Base-by-base conservation (phyloP, 2,113 vertebrate species). In the Chrysemys picta region DNA sequence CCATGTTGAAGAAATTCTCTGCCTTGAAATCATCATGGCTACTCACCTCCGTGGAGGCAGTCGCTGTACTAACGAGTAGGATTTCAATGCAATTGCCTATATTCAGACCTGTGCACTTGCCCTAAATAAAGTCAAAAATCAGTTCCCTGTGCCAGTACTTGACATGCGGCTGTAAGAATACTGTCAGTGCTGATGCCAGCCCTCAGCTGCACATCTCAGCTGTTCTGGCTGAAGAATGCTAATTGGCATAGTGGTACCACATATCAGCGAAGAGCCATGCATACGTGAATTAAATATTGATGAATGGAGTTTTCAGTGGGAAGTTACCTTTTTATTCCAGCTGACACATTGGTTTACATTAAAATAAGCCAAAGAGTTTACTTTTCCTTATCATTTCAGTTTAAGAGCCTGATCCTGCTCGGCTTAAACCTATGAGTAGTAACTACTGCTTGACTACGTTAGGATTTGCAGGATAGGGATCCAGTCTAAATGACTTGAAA, bases 141-240 rank as follows among this genome's bases (percentile, higher is more conserved):
- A 4, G 0, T 91, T 27, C 14, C 81, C 42, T 54, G 29, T 96
- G 94, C 93, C 94, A 96, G 7, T 57, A 79, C 62, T 45, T 93
- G 81, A 95, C 92, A 50, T 88, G 54, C 45, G 62, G 89, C 90
- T 84, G 84, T 45, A 94, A 84, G 91, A 79, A 50, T 94, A 69
- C 85, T 95, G 79, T 96, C 89, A 96, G 87, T 85, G 82, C 91
- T 91, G 89, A 92, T 92, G 90, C 83, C 85, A 91, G 72, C 19
- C 53, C 78, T 81, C 93, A 95, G 87, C 83, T 91, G 19, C 83
- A 81, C 54, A 91, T 42, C 83, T 96, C 87, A 95, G 87, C 90
- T 96, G 84, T 57, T 94, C 56, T 62, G 81, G 45, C 29, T 95
- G 87, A 88, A 19, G 87, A 47, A n/a, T 95, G 89, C 93, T 94